Conservation (phyloP, 2,113 vertebrate genomes). For the Stegastes partitus region DNA sequence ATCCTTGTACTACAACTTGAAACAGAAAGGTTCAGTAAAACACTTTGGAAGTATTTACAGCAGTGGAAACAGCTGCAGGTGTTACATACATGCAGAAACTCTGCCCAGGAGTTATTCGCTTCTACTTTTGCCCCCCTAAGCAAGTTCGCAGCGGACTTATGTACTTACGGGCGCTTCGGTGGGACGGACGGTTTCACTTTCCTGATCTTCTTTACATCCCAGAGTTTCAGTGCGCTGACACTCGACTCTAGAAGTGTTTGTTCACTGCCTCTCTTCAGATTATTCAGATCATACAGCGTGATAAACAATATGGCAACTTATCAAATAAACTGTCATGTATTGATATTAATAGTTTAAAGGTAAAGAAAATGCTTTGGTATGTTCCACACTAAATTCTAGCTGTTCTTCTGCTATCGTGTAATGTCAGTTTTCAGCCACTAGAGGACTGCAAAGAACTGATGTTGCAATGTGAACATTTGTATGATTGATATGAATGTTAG, state of each 20-base stretch:
- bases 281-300: background rate
- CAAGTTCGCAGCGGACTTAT: conserved; percentile 25
- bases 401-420: conserved; percentile 11
- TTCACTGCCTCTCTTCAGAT: background rate
- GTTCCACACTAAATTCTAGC: background rate
- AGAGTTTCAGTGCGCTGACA: background rate
- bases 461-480: background rate
- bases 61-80: background rate
- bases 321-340: too few species aligned
- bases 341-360: background rate
- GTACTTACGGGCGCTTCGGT: conserved; percentile 9
- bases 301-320: too few species aligned
- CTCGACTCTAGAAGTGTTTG: background rate
- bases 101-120: background rate
- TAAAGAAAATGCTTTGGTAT: background rate
- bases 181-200: conserved; percentile 19
- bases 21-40: background rate
- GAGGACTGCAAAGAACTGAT: conserved; percentile 53
- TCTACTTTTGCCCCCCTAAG: conserved; percentile 1
- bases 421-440: conserved; percentile 43
- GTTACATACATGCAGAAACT: background rate
- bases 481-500: background rate
- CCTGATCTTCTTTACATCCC: background rate
- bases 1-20: background rate
- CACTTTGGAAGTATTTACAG: background rate